Percentiles rank a stretch among this genome's conserved stretches.
These are phyloP conservation scores for Eupithecia tripunctaria DNA, from an alignment of 2,888 invertebrate genomes.

Conservation along the genomic window DNA sequence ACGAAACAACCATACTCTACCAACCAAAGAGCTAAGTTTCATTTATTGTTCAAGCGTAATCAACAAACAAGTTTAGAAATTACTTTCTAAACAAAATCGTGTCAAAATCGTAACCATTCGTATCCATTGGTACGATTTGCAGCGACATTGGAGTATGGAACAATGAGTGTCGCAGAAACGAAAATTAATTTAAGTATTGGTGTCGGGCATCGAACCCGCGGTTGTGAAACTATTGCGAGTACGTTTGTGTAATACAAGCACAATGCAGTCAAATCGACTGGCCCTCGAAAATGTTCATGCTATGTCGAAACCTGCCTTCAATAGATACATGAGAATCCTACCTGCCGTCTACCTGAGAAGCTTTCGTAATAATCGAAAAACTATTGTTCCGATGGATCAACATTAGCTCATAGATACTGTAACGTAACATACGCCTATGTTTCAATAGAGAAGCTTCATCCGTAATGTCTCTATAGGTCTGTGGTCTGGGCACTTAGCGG, in stretches of 20 bases:
- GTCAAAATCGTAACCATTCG: conserved; percentile 47
- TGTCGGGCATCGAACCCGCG: conserved; percentile 80
- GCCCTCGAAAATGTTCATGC: conserved; percentile 73
- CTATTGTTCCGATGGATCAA: conserved; percentile 37
- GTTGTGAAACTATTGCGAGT: conserved; percentile 82
- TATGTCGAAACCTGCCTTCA: conserved; percentile 67
- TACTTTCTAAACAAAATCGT: conserved; percentile 62
- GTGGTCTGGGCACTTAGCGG: not conserved
- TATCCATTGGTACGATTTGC: not conserved
- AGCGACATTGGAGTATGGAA: conserved; percentile 68
- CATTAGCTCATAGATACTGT: conserved; percentile 18
- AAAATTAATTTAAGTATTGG: conserved; percentile 84
- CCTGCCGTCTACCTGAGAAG: conserved; percentile 33
- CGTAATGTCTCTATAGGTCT: conserved; percentile 1
- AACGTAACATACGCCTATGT: conserved; percentile 12
- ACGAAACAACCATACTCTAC: conserved; percentile 13
- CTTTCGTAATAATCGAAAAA: conserved; percentile 44
- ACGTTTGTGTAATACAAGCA: conserved; percentile 81
- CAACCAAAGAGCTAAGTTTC: conserved; percentile 6
- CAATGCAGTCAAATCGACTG: conserved; percentile 76
- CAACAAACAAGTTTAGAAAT: conserved; percentile 52
- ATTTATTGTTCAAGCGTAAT: conserved; percentile 23
- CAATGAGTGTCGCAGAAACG: conserved; percentile 78
- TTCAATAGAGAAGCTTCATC: not conserved
- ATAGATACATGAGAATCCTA: conserved; percentile 49